Conservation (phyloP, 92 coral and sea anemone species). For the Palythoa heliodiscus region DNA sequence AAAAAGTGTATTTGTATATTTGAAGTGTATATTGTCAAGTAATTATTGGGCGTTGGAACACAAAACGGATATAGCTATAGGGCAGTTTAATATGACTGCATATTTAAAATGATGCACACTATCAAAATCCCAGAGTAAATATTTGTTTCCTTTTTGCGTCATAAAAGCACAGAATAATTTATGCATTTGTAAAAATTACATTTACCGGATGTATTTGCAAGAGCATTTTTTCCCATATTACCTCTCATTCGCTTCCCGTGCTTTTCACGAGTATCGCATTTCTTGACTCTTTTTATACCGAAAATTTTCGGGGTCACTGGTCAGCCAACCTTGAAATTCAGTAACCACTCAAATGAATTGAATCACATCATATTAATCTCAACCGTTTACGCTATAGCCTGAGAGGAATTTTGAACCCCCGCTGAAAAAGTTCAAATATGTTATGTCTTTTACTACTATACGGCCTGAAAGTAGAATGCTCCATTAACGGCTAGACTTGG, state of each 20-base stretch:
- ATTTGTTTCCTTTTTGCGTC: not conserved
- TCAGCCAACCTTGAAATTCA: constrained; percentile 3
- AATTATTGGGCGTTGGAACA: not conserved
- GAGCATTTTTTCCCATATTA: not conserved
- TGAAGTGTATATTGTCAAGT: no score
- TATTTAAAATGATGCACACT: not conserved
- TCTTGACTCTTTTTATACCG: not conserved
- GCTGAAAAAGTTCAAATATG: constrained; percentile 29
- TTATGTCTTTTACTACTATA: constrained; percentile 4
- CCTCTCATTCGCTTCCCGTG: not conserved
- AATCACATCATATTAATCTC: not conserved
- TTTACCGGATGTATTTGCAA: not conserved
- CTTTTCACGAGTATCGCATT: not conserved
- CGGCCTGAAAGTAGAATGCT: not conserved
- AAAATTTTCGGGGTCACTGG: constrained; percentile 34
- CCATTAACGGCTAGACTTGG: constrained; percentile 7
- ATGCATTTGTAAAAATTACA: not conserved
- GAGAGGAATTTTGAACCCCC: constrained; percentile 30
- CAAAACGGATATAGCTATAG: not conserved
- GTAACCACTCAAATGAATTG: constrained; percentile 19
- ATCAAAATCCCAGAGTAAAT: not conserved
- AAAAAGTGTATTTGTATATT: no score
- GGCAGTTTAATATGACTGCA: no score
- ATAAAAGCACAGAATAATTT: not conserved
- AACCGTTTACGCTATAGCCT: constrained; percentile 9